phyloP scores from a whole-genome alignment of 2,888 invertebrate genomes.

The Polydrusus pterygomalis region DNA sequence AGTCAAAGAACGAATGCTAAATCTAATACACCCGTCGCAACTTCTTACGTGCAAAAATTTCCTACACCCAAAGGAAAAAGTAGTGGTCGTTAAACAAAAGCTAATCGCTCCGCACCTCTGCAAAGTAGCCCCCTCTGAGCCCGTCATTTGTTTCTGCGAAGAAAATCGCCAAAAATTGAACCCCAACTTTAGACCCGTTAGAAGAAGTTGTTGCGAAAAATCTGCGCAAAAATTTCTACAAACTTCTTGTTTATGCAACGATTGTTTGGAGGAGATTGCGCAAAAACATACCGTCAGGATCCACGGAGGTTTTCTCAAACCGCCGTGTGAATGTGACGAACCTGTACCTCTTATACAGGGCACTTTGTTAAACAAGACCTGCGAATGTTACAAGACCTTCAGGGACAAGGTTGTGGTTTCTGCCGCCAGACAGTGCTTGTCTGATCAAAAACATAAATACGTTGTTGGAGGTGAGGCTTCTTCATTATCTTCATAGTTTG shows the following conservation, averaged over 20 bases:
- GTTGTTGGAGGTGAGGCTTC: conserved; percentile 46
- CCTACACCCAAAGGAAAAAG: background rate
- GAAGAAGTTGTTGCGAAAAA: conserved; percentile 45
- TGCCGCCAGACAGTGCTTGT: conserved; percentile 50
- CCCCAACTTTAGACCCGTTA: background rate
- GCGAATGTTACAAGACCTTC: conserved; percentile 62
- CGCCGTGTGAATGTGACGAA: conserved; percentile 50
- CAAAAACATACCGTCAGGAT: conserved; percentile 55
- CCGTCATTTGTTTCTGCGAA: conserved; percentile 40
- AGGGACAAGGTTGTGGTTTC: conserved; percentile 55
- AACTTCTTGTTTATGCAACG: conserved; percentile 40
- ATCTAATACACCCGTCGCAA: conserved; percentile 29
- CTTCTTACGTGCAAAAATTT: conserved; percentile 29
- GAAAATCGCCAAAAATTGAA: conserved; percentile 27
- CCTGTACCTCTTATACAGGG: conserved; percentile 62
- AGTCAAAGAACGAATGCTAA: conserved; percentile 22
- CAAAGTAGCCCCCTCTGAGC: conserved; percentile 41
- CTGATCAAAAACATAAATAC: conserved; percentile 49
- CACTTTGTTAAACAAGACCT: conserved; percentile 57
- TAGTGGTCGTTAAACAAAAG: background rate
- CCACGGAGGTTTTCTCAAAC: conserved; percentile 57
- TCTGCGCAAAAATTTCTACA: conserved; percentile 35
- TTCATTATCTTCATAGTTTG: too few relatives aligned
- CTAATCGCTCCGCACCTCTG: conserved; percentile 37
- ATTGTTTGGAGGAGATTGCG: conserved; percentile 42